phyloP scores from a whole-genome alignment of 2,797 vertebrate genomes.

The Malurus leucopterus region DNA sequence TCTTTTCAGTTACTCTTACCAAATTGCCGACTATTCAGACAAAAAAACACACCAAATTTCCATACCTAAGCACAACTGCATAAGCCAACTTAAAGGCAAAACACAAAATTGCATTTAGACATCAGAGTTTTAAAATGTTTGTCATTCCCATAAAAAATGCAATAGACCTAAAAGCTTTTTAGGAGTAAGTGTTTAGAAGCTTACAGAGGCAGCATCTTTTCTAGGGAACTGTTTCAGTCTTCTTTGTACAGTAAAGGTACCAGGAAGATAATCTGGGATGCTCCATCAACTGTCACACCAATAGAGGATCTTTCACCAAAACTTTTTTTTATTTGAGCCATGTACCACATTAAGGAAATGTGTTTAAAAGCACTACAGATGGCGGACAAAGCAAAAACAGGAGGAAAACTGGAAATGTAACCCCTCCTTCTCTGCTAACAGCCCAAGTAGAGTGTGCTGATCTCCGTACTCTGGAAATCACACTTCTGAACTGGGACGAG shows the following conservation, averaged over 20 bases:
- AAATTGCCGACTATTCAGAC: conserved; percentile 18
- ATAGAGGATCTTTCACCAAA: background rate
- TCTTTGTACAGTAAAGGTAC: background rate
- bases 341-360: background rate
- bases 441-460: background rate
- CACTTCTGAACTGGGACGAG: background rate
- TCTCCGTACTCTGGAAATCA: background rate
- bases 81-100: background rate
- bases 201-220: background rate
- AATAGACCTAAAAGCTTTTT: background rate
- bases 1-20: conserved; percentile 11
- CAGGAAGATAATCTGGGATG: background rate
- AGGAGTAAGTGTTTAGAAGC: background rate
- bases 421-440: background rate
- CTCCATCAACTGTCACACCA: background rate
- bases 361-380: background rate
- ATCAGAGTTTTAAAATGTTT: background rate
- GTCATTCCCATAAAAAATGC: background rate
- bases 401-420: background rate
- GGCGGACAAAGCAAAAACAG: background rate
- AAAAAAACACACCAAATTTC: background rate
- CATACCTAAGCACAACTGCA: background rate
- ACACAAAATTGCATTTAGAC: background rate
- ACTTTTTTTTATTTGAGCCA: background rate
- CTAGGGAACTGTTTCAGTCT: background rate